Evolutionary conservation across 2,797 vertebrate species (phyloP).

Genomic region (Telmatherina bonti): DNA sequence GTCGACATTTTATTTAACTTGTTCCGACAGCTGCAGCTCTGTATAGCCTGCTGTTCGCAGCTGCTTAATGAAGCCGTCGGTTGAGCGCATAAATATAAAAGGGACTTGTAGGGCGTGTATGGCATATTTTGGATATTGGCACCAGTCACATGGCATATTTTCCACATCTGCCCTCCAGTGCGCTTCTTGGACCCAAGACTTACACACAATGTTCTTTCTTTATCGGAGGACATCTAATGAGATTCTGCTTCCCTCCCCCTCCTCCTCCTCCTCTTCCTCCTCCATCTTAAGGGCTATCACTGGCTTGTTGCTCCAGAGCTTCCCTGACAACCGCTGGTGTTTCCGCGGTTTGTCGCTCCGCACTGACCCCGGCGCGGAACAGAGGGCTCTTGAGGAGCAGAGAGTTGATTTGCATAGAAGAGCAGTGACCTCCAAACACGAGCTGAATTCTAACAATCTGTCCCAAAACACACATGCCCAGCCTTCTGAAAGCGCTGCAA

Average conservation of each 20-base stretch:
- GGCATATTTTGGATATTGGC: conserved; percentile 61
- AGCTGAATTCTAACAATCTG: conserved; percentile 73
- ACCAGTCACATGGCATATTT: conserved; percentile 71
- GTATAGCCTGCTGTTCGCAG: conserved; percentile 17
- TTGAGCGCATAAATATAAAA: conserved; percentile 51
- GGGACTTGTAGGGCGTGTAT: conserved; percentile 33
- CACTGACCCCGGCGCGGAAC: conserved; percentile 78
- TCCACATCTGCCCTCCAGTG: conserved; percentile 65
- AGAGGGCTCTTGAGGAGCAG: conserved; percentile 81
- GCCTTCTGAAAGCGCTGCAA: conserved; percentile 11
- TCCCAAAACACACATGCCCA: conserved; percentile 24
- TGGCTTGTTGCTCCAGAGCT: conserved; percentile 77
- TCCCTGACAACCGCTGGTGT: conserved; percentile 84
- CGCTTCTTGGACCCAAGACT: conserved; percentile 41
- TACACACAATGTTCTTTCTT: conserved; percentile 80
- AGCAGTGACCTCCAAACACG: conserved; percentile 70
- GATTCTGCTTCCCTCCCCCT: conserved; percentile 68
- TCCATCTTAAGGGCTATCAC: conserved; percentile 61
- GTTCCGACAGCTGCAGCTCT: conserved; percentile 49
- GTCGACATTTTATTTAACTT: conserved; percentile 42
- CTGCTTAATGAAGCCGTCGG: conserved; percentile 32
- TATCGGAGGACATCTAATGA: conserved; percentile 78
- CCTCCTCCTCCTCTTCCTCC: conserved; percentile 40
- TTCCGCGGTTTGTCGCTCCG: conserved; percentile 68
- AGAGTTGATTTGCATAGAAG: conserved; percentile 79